phyloP scores from a whole-genome alignment of 2,888 invertebrate genomes.

The Argyresthia goedartella region DNA sequence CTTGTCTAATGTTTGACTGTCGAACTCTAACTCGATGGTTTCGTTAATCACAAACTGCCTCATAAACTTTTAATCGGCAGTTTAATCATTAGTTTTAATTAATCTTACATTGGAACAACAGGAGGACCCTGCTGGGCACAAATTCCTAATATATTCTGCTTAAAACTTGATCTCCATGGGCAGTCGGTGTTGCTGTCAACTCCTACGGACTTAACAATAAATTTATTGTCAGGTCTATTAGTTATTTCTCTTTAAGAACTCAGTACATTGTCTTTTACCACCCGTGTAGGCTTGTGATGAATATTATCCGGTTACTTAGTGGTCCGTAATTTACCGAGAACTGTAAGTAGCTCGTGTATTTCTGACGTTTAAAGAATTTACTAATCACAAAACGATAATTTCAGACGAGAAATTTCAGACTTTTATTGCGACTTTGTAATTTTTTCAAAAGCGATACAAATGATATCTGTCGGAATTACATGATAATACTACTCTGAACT shows the following conservation, averaged over 20 bases:
- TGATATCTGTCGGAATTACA: too few relatives aligned
- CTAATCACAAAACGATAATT: too few relatives aligned
- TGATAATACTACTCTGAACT: too few relatives aligned
- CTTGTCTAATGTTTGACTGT: too few relatives aligned
- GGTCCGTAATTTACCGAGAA: neutral
- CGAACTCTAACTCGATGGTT: too few relatives aligned
- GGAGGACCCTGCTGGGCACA: slow-evolving; percentile 21
- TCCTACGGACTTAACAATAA: slow-evolving; percentile 36
- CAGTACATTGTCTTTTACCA: slow-evolving; percentile 21
- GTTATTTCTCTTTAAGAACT: slow-evolving; percentile 12
- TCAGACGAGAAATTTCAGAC: too few relatives aligned
- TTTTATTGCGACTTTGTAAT: too few relatives aligned
- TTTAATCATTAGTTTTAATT: neutral
- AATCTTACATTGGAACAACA: neutral
- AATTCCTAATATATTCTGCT: slow-evolving; percentile 24
- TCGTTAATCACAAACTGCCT: too few relatives aligned
- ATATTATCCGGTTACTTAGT: neutral
- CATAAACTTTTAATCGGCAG: neutral
- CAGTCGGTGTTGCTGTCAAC: slow-evolving; percentile 33
- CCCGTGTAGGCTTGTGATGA: neutral
- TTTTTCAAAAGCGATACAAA: too few relatives aligned
- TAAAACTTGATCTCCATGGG: slow-evolving; percentile 21
- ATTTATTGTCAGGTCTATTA: slow-evolving; percentile 27
- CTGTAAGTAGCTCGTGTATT: too few relatives aligned
- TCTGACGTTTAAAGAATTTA: too few relatives aligned